Evolutionary conservation across 2,797 vertebrate genomes (phyloP).

Genomic region (Peromyscus eremicus): DNA sequence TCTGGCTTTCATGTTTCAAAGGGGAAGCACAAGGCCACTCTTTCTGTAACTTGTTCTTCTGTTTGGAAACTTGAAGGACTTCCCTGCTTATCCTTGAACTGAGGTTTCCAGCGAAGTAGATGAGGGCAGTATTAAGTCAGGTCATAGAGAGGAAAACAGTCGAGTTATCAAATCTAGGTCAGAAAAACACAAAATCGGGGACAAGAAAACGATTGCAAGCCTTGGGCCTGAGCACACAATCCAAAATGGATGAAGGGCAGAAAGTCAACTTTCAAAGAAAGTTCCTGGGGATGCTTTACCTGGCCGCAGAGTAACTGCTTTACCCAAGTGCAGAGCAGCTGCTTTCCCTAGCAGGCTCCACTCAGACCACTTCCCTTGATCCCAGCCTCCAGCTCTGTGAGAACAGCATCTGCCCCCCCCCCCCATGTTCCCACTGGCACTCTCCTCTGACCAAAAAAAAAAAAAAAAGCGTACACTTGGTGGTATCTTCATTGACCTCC

Average conservation of each 20-base stretch:
- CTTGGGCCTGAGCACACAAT: neutral
- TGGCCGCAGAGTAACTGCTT: neutral
- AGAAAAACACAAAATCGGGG: conserved; percentile 61
- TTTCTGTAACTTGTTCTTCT: conserved; percentile 46
- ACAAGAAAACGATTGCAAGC: conserved; percentile 31
- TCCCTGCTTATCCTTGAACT: conserved; percentile 60
- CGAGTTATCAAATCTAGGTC: conserved; percentile 62
- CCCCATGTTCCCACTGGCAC: neutral
- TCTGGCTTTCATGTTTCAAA: conserved; percentile 58
- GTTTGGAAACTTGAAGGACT: conserved; percentile 57
- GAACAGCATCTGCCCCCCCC: neutral
- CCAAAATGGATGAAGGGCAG: conserved; percentile 33
- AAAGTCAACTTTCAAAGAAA: conserved; percentile 49
- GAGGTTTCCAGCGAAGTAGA: conserved; percentile 46
- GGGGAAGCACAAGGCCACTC: conserved; percentile 32
- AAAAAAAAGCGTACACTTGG: neutral
- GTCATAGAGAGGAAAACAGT: conserved; percentile 6
- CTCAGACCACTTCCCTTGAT: conserved; percentile 7
- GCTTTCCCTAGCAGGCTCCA: neutral
- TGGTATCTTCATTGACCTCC: conserved; percentile 53
- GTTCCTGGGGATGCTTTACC: conserved; percentile 39
- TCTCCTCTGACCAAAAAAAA: conserved; percentile 22
- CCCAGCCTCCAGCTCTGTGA: neutral
- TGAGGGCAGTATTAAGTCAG: conserved; percentile 33
- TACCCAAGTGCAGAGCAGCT: neutral